Base-by-base conservation (phyloP, 2,888 invertebrate genomes). In the Pammene aurita region DNA sequence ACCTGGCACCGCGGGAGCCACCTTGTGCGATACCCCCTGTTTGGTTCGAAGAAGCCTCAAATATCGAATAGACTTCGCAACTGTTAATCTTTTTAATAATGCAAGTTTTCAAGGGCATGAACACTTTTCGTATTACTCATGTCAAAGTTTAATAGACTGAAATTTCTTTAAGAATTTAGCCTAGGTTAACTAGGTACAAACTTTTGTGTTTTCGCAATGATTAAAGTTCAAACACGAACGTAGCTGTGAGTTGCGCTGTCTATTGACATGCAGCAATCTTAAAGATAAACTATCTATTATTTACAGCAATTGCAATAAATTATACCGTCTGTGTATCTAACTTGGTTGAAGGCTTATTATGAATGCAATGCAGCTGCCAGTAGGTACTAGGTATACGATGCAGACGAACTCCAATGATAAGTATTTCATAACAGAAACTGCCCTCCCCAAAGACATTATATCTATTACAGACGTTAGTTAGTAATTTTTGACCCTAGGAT, bases 41-140 rank as follows among this genome's bases (percentile, higher is more conserved):
- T 85, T 82, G 85, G 84, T 86, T 88, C 86, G 80, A 83, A 88
- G 81, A 86, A 86, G 79, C 83, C 84, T 78, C 84, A 78, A 84
- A 86, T 84, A 85, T 79, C 84, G 80, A 85, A 82, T 81, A 84
- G 80, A 86, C 84, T 84, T 85, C 82, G 82, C 46, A 70, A 70
- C 57, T 78, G 81, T 84, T 90, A 88, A 90, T 90, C 85, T 86
- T 78, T 86, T 86, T 84, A 88, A 89, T 89, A 91, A 89, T 88
- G 89, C 90, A 82, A 90, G 80, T 85, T 82, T 82, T 75, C 81
- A 83, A 84, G 88, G 81, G 89, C 90, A 90, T 89, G 89, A 84
- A 86, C 79, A 81, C 79, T 80, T 81, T 80, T 76, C 75, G 77
- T 75, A 75, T 77, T 79, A 78, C 77, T 81, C 75, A 76, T 74